Percentiles rank a stretch among this genome's conserved stretches.
These are phyloP conservation scores for Mamestra configurata DNA, from an alignment of 1,140 invertebrate species.

Conservation along the genomic window DNA sequence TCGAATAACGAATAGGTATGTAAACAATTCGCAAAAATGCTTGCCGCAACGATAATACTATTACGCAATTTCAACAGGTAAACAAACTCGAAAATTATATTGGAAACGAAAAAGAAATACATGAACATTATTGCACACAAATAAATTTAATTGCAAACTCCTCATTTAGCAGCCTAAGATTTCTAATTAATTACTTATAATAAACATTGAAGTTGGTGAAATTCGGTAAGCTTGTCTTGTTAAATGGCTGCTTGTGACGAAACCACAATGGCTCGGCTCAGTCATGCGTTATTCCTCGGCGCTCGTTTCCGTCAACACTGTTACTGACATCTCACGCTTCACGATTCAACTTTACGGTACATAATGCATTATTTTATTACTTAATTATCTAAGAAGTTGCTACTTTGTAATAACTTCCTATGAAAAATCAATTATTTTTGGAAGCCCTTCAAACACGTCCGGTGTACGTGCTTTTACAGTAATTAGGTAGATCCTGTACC, in stretches of 20 bases:
- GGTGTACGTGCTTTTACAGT: not conserved
- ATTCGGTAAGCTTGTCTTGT: conserved; percentile 28
- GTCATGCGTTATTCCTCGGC: conserved; percentile 54
- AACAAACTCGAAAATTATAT: not conserved
- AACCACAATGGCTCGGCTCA: conserved; percentile 45
- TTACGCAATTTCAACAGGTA: not conserved
- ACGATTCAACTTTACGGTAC: conserved; percentile 39
- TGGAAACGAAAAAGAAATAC: not conserved
- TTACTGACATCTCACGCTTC: not conserved
- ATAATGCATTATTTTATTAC: conserved; percentile 50
- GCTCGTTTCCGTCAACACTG: conserved; percentile 54
- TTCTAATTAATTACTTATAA: conserved; percentile 35
- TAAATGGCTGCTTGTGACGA: conserved; percentile 35
- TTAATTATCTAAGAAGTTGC: conserved; percentile 40
- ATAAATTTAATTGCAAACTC: conserved; percentile 8
- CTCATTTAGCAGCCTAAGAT: not conserved
- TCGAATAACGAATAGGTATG: not conserved
- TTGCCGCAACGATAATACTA: not conserved
- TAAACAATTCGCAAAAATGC: not conserved
- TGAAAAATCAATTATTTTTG: conserved; percentile 36
- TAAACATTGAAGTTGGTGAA: conserved; percentile 31
- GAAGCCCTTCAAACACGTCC: conserved; percentile 38
- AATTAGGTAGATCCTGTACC: not conserved
- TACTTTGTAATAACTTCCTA: conserved; percentile 39
- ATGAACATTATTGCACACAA: not conserved